Percentiles rank a stretch among this genome's conserved stretches.
phyloP scores from a whole-genome alignment of 2,888 invertebrate genomes.

The Anodontia alba region DNA sequence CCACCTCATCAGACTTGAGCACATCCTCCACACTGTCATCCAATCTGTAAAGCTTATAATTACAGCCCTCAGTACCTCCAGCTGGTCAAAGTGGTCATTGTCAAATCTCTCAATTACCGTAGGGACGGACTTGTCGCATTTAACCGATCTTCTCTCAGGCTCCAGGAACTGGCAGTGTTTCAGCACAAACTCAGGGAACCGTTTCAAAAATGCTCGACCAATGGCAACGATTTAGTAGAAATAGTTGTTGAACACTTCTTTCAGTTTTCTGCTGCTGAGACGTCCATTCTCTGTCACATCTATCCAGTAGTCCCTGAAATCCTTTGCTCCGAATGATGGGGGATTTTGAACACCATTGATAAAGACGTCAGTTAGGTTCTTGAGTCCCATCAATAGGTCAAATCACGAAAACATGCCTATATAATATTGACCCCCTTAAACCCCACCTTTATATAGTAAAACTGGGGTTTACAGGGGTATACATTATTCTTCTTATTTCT shows the following conservation, averaged over 20 bases:
- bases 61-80: background rate
- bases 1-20: background rate
- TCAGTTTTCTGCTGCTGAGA: conserved; percentile 3
- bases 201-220: conserved; percentile 3
- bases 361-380: background rate
- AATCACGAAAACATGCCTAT: too few relatives aligned
- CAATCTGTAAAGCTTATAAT: conserved; percentile 7
- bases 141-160: conserved; percentile 1
- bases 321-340: background rate
- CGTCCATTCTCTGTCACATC: conserved; percentile 7
- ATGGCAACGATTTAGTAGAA: conserved; percentile 8
- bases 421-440: too few relatives aligned
- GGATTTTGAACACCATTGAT: conserved; percentile 1
- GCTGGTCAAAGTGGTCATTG: conserved; percentile 1
- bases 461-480: too few relatives aligned
- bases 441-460: too few relatives aligned
- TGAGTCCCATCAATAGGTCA: background rate
- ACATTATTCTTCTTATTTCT: too few relatives aligned
- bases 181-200: background rate
- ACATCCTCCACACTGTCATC: conserved; percentile 2
- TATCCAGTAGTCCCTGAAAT: background rate
- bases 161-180: conserved; percentile 14
- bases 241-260: background rate
- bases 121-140: background rate
- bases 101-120: background rate